Base-by-base conservation (phyloP, 2,113 vertebrate genomes). In the Carettochelys insculpta region DNA sequence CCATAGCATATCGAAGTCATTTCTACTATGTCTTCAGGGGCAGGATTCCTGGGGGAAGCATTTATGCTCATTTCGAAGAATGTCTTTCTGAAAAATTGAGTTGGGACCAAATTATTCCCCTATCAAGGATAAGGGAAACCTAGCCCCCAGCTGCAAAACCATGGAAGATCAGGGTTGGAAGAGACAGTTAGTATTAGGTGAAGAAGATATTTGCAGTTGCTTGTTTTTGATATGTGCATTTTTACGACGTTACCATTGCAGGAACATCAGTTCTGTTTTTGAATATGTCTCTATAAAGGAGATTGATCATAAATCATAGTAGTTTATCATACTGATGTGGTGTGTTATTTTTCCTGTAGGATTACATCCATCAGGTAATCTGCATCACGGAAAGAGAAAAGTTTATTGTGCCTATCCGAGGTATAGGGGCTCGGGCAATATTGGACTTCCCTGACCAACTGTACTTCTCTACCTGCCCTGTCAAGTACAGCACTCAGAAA, bases 371-470 rank as follows among this genome's bases (percentile, higher is more conserved):
- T 86, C 96, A 96, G 58, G 79, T 99, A 88, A 93, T 98, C 76
- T 99, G 97, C 91, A 96, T 98, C 82, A 99, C 98, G 1, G 98
- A 98, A 86, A 97, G 98, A 93, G 98, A 99, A 65, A 97, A 97
- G 80, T 98, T 99, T 73, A 82, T 98, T 71, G 97, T 99, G 78
- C 98, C 98, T 0, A 89, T 99, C 77, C 96, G 80, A 31, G 98
- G 98, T 3, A 97, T 98, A n/a, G 98, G 98, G 11, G 97, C 98
- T 5, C 95, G 98, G 24, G 98, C 97, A 34, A 93, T 98, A 71
- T 94, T 99, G 68, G 98, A 99, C 81, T 98, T 99, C 90, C 98
- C 97, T 0, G 98, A 98, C 31, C 89, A 98, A n/a, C 47, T 99
- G 88, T 90, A 97, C 94, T 98, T 99, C 87, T 97, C 98, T 0